These are phyloP conservation scores for Mirza zaza DNA, from an alignment of 2,113 vertebrate species.

Conservation along the genomic window DNA sequence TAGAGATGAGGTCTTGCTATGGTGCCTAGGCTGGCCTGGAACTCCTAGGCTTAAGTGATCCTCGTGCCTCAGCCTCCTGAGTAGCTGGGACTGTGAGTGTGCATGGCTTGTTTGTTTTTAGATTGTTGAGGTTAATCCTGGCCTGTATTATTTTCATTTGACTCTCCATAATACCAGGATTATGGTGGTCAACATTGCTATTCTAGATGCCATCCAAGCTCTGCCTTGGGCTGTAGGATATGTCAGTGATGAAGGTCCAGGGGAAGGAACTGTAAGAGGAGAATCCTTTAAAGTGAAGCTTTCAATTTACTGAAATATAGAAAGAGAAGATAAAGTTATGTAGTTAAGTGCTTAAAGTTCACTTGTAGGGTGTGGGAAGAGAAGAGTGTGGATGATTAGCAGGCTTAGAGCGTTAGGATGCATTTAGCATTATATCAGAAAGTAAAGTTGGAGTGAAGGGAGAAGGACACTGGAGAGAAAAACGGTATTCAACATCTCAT, in stretches of 20 bases:
- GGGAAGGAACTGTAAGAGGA: background rate
- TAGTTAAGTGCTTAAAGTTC: background rate
- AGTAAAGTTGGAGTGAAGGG: background rate
- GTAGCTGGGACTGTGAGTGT: background rate
- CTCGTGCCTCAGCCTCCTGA: background rate
- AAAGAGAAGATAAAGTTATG: background rate
- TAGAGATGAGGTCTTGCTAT: background rate
- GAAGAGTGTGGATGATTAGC: background rate
- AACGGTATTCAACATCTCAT: background rate
- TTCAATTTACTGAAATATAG: background rate
- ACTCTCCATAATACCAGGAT: background rate
- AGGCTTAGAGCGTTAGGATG: background rate
- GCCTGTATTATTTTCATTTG: background rate
- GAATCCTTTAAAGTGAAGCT: background rate
- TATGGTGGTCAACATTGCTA: background rate
- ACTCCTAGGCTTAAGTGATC: background rate
- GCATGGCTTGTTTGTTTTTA: background rate
- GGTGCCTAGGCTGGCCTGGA: background rate
- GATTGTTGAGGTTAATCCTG: background rate
- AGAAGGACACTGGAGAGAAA: background rate
- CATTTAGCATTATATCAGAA: background rate
- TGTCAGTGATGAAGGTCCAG: background rate
- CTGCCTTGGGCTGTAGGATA: background rate
- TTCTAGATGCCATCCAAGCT: background rate
- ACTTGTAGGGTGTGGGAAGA: background rate